Conservation (phyloP, 2,113 vertebrate species). For the Serilophus lunatus region DNA sequence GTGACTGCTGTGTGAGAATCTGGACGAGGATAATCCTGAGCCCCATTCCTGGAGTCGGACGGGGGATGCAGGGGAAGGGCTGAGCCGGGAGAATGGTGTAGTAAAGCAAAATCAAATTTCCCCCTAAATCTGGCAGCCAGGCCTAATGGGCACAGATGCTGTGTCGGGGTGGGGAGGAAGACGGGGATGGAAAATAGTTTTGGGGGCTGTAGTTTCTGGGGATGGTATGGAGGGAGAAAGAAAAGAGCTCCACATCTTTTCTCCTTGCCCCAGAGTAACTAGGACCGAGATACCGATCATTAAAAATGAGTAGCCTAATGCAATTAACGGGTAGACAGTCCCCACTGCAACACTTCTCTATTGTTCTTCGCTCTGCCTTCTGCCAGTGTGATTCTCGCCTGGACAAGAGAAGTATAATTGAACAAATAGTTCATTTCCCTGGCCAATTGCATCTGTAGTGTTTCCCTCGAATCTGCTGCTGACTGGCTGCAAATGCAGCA, state of each 20-base stretch:
- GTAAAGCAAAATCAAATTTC: not conserved
- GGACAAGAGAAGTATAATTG: slow-evolving; percentile 2
- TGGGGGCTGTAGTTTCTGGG: not conserved
- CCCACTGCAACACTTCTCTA: slow-evolving; percentile 3
- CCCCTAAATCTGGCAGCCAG: not conserved
- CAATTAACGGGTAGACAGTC: not conserved
- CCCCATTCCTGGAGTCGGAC: not conserved
- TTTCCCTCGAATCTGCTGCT: not conserved
- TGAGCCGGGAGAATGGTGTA: not conserved
- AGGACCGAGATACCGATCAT: not conserved
- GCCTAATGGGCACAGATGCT: not conserved
- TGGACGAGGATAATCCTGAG: not conserved
- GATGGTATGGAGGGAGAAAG: not conserved
- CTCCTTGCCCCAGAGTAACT: not conserved
- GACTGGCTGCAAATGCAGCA: not conserved
- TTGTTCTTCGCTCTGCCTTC: not conserved
- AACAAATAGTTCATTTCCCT: slow-evolving; percentile 42
- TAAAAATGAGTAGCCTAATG: not conserved
- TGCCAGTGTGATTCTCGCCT: not conserved
- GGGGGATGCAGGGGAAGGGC: not conserved
- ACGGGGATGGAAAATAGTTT: not conserved
- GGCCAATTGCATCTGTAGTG: not conserved
- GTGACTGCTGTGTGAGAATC: not conserved
- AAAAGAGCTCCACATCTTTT: not conserved
- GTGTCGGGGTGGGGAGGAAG: not conserved